A percentile compares a stretch with the other conserved stretches of the same genome.
These are phyloP conservation scores for Rhinogobio ventralis DNA, from an alignment of 2,797 vertebrate species.

Conservation along the genomic window DNA sequence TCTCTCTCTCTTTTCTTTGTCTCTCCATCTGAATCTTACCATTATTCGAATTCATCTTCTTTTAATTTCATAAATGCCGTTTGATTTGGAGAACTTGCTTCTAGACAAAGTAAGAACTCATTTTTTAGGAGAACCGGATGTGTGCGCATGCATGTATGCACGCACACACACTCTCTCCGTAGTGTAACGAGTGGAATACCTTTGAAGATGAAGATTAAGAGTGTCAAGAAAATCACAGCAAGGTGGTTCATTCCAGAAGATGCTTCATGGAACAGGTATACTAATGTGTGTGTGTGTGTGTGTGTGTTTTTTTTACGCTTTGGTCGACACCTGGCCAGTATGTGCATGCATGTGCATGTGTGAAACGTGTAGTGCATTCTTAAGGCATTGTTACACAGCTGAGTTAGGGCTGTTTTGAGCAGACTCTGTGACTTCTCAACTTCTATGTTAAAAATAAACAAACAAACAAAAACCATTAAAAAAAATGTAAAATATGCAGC, in stretches of 20 bases:
- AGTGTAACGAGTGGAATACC: background rate
- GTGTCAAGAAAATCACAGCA: conserved; percentile 44
- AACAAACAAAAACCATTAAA: background rate
- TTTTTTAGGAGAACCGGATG: conserved; percentile 1
- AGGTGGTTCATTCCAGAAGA: conserved; percentile 33
- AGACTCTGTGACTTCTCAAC: background rate
- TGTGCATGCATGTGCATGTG: background rate
- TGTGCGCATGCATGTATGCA: background rate
- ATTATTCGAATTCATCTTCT: background rate
- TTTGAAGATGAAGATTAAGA: conserved; percentile 63
- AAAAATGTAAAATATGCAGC: background rate
- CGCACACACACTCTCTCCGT: background rate
- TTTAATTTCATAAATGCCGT: background rate
- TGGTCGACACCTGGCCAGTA: background rate
- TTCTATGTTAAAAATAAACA: background rate
- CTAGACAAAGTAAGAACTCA: background rate
- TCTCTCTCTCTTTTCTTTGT: background rate
- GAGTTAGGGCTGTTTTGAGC: background rate
- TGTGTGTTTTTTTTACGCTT: background rate
- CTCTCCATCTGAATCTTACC: background rate
- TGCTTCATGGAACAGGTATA: conserved; percentile 52
- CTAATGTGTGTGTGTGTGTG: conserved; percentile 5
- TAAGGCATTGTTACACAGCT: background rate
- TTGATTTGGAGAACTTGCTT: conserved; percentile 4
- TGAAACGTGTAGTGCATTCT: background rate